Conservation (phyloP, 2,113 vertebrate genomes). For the Chionis minor region DNA sequence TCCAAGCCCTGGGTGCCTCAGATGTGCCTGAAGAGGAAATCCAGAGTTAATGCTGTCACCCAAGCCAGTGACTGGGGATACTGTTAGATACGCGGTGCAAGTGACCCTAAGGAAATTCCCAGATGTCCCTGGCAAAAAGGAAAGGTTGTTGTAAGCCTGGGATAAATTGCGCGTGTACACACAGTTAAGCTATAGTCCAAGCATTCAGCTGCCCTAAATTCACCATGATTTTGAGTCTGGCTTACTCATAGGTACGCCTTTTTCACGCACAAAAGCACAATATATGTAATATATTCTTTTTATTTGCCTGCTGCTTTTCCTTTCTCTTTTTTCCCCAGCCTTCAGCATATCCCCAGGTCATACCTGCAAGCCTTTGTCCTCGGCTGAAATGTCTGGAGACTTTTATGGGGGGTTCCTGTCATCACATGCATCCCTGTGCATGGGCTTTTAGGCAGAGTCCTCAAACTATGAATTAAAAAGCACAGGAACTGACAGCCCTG, state of each 20-base stretch:
- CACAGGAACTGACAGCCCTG: constrained; percentile 48
- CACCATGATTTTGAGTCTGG: background rate
- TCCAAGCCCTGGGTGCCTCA: background rate
- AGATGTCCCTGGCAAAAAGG: background rate
- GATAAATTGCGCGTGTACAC: background rate
- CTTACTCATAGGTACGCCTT: background rate
- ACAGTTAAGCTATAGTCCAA: background rate
- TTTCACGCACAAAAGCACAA: background rate
- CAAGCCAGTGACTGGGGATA: rapidly evolving
- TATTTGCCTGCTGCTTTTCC: background rate
- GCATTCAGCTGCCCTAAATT: background rate
- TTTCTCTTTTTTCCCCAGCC: background rate
- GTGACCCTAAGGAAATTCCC: background rate
- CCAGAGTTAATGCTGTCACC: background rate
- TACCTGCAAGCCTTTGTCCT: constrained; percentile 40
- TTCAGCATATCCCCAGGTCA: constrained; percentile 49
- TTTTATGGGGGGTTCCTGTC: constrained; percentile 54
- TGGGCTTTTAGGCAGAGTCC: constrained; percentile 59
- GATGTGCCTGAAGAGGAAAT: background rate
- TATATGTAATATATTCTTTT: background rate
- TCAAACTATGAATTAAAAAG: constrained; percentile 68
- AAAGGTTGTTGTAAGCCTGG: background rate
- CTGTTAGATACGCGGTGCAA: background rate
- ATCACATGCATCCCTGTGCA: constrained; percentile 27
- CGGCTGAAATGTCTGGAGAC: constrained; percentile 11